Evolutionary conservation across 2,113 vertebrate genomes (phyloP).

Genomic region (Pygoscelis adeliae): DNA sequence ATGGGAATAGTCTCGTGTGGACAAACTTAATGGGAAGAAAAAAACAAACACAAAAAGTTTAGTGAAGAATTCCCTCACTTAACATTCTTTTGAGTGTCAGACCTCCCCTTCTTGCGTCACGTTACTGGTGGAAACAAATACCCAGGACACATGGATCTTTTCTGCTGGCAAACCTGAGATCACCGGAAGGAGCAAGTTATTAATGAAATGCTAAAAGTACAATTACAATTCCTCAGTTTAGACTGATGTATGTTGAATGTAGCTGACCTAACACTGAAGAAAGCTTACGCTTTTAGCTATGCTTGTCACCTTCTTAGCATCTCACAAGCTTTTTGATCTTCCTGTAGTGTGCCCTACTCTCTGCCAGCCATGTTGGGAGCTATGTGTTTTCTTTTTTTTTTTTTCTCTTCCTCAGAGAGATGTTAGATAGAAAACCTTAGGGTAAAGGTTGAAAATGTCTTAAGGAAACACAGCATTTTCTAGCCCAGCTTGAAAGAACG

Average conservation of each 20-base stretch:
- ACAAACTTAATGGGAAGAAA: neutral
- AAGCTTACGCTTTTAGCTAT: neutral
- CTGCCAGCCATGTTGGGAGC: neutral
- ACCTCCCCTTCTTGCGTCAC: neutral
- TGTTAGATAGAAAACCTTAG: neutral
- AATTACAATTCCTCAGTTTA: neutral
- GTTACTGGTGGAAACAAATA: neutral
- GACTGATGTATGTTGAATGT: neutral
- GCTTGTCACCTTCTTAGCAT: neutral
- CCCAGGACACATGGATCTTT: neutral
- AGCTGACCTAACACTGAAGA: neutral
- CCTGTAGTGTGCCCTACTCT: neutral
- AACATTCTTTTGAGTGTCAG: neutral
- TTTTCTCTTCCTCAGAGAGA: too few relatives aligned
- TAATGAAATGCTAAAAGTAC: neutral
- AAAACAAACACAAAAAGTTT: neutral
- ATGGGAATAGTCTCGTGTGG: neutral
- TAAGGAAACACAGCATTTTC: neutral
- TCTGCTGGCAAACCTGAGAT: neutral
- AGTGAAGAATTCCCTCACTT: neutral
- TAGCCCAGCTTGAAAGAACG: neutral
- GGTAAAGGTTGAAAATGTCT: neutral
- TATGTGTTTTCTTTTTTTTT: neutral
- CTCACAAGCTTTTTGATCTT: neutral
- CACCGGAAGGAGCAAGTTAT: neutral